Percentiles rank a stretch among this genome's conserved stretches.
Conservation (phyloP, 2,797 vertebrate species). For the Falco cherrug region DNA sequence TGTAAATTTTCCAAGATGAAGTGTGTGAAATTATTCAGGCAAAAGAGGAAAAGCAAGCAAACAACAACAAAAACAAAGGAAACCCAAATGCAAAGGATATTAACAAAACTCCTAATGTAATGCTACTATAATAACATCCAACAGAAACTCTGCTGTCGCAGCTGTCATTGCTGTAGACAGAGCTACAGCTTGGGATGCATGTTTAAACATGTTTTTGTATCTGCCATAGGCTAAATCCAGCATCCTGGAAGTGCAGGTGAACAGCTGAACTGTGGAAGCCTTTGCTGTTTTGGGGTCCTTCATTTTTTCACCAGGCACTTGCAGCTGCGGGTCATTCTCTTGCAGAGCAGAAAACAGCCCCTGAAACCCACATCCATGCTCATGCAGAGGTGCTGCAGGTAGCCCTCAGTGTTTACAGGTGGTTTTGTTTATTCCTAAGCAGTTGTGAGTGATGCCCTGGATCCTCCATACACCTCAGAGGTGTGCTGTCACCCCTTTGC, state of each 20-base stretch:
- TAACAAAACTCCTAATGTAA: not conserved
- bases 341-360: not conserved
- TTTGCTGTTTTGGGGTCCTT: not conserved
- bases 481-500: not conserved
- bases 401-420: accelerated
- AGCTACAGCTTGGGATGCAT: not conserved
- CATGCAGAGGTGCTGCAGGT: not conserved
- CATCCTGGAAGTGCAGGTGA: not conserved
- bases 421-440: accelerated
- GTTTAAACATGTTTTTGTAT: accelerated
- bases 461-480: accelerated
- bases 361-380: not conserved
- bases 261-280: not conserved
- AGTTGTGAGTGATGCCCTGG: accelerated
- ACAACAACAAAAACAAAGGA: not conserved
- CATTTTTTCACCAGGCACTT: not conserved
- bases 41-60: not conserved
- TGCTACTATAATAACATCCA: accelerated
- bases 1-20: not conserved
- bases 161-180: not conserved
- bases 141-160: accelerated
- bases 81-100: not conserved
- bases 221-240: not conserved
- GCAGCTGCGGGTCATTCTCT: accelerated
- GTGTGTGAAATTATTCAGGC: not conserved